Conservation (phyloP, 2,888 invertebrate species). For the Cyclophora albipunctata region DNA sequence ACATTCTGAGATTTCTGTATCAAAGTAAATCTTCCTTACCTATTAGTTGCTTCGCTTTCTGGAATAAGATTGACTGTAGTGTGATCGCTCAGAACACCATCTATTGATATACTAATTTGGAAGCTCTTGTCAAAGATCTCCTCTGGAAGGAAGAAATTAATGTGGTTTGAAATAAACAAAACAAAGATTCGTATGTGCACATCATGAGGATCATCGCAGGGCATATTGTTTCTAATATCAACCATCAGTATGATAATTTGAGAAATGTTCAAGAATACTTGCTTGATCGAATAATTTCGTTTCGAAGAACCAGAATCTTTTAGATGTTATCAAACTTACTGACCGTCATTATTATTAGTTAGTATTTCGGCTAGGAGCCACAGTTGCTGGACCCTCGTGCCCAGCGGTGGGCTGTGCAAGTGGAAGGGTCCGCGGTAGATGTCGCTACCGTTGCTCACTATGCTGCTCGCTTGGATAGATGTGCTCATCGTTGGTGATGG, state of each 20-base stretch:
- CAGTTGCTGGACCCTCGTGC: conserved; percentile 92
- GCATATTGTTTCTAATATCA: background rate
- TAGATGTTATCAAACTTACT: too few relatives aligned
- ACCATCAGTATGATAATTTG: too few relatives aligned
- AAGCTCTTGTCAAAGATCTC: conserved; percentile 94
- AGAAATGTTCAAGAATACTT: too few relatives aligned
- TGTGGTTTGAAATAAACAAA: background rate
- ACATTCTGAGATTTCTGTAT: background rate
- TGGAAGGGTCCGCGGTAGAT: conserved; percentile 88
- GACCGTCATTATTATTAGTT: conserved; percentile 89
- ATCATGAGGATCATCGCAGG: background rate
- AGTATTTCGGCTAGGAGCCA: conserved; percentile 93
- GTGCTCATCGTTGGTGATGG: conserved; percentile 85
- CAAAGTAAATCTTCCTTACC: conserved; percentile 53
- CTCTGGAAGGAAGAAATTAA: conserved; percentile 74
- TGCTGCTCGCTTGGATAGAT: conserved; percentile 74
- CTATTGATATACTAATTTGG: conserved; percentile 87
- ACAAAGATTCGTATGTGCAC: background rate
- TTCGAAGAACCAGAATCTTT: too few relatives aligned
- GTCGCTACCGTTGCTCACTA: conserved; percentile 75
- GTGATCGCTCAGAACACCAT: conserved; percentile 86
- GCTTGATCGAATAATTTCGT: too few relatives aligned
- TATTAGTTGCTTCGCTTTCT: conserved; percentile 81
- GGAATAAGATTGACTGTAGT: conserved; percentile 80
- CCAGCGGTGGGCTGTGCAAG: conserved; percentile 88